Percentiles rank a stretch among this genome's conserved stretches.
Conservation (phyloP, 53 echinoderm and acorn worm genomes). For the Patiria pectinifera region DNA sequence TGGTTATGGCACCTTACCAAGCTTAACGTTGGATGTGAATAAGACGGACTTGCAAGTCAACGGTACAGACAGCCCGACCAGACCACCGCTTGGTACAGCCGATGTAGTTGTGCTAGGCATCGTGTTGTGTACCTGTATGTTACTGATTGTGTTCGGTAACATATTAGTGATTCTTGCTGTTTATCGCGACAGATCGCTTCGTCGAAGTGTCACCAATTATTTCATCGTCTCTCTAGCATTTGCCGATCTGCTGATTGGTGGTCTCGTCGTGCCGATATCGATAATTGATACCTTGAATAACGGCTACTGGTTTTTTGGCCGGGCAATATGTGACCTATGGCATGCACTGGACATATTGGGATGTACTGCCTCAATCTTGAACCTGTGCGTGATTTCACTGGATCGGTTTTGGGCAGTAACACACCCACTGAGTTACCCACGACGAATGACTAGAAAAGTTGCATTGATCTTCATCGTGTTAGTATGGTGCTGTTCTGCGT, state of each 20-base stretch:
- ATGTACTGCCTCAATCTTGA: slow-evolving; percentile 85
- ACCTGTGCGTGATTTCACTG: slow-evolving; percentile 84
- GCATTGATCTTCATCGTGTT: slow-evolving; percentile 74
- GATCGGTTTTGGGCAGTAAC: slow-evolving; percentile 92
- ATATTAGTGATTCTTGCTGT: slow-evolving; percentile 81
- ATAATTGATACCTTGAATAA: slow-evolving; percentile 71
- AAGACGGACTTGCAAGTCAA: neutral
- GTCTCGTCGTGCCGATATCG: slow-evolving; percentile 79
- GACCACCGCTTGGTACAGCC: neutral
- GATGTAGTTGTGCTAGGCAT: slow-evolving; percentile 13
- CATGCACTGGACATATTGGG: slow-evolving; percentile 84
- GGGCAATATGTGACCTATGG: slow-evolving; percentile 82
- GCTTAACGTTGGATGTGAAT: neutral
- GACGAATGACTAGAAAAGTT: slow-evolving; percentile 76
- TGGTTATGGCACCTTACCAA: slow-evolving; percentile 39
- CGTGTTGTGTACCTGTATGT: slow-evolving; percentile 24
- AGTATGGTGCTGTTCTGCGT: slow-evolving; percentile 83
- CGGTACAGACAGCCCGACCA: neutral
- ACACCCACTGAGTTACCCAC: slow-evolving; percentile 79
- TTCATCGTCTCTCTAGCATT: slow-evolving; percentile 87
- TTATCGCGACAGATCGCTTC: slow-evolving; percentile 71
- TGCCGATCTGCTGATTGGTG: slow-evolving; percentile 84
- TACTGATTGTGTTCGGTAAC: slow-evolving; percentile 84
- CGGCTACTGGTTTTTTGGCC: slow-evolving; percentile 77
- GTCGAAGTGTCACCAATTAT: slow-evolving; percentile 76